Conservation (phyloP, 2,797 vertebrate species). For the Astyanax mexicanus region DNA sequence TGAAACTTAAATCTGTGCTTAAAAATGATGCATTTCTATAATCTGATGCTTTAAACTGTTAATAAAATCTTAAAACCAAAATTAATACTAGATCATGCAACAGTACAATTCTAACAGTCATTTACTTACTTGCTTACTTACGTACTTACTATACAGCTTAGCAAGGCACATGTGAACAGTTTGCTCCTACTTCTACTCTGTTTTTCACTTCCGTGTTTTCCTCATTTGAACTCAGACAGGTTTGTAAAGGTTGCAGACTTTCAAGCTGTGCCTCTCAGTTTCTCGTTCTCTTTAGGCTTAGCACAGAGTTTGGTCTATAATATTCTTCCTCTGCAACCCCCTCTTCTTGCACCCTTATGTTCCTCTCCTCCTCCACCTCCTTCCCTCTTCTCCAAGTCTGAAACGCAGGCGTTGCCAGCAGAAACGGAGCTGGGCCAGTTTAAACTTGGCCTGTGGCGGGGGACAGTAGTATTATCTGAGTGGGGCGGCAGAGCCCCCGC, state of each 20-base stretch:
- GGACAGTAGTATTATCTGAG: slow-evolving; percentile 63
- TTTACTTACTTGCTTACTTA: no score
- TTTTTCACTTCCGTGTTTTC: slow-evolving; percentile 12
- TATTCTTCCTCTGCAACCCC: slow-evolving; percentile 31
- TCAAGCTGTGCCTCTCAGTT: not conserved
- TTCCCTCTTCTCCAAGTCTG: slow-evolving; percentile 33
- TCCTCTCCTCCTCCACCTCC: slow-evolving; percentile 40
- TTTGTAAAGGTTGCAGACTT: not conserved
- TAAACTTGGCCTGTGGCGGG: slow-evolving; percentile 59
- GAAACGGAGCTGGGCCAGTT: slow-evolving; percentile 57
- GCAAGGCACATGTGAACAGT: not conserved
- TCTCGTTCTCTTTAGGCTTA: not conserved
- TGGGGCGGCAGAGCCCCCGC: slow-evolving; percentile 52
- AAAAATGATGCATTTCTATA: no score
- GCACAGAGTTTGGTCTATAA: slow-evolving; percentile 1
- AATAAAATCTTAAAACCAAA: not conserved
- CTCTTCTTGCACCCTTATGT: slow-evolving; percentile 3
- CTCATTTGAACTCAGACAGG: not conserved
- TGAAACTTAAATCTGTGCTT: no score
- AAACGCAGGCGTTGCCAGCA: slow-evolving; percentile 55
- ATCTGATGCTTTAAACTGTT: not conserved
- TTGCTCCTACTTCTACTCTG: not conserved
- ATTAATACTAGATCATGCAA: not conserved
- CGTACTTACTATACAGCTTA: no score
- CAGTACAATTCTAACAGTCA: not conserved